A percentile compares a stretch with the other conserved stretches of the same genome.
Evolutionary conservation across 2,888 invertebrate species (phyloP).

Genomic region (Esperia sulphurella): DNA sequence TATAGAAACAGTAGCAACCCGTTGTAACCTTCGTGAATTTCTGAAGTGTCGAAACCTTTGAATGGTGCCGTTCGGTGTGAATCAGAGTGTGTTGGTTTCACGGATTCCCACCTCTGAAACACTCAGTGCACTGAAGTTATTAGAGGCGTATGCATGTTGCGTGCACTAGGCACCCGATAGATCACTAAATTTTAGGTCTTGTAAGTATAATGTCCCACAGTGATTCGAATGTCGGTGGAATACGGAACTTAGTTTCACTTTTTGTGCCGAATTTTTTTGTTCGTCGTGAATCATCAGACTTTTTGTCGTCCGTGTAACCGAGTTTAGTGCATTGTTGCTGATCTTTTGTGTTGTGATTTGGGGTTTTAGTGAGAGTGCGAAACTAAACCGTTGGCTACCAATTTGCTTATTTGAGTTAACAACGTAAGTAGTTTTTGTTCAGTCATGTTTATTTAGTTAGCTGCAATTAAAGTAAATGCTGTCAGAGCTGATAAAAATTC

Average conservation of each 20-base stretch:
- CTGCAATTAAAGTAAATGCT: not conserved
- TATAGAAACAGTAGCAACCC: conserved; percentile 13
- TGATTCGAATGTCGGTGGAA: conserved; percentile 3
- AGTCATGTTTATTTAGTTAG: not conserved
- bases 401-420: not conserved
- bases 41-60: conserved; percentile 62
- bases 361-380: not conserved
- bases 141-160: conserved; percentile 46
- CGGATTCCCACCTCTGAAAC: conserved; percentile 60
- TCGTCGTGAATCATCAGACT: not conserved
- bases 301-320: not conserved
- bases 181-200: conserved; percentile 3
- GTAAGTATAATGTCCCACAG: conserved; percentile 6
- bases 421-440: conserved; percentile 1
- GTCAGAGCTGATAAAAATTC: not conserved
- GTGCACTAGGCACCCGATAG: conserved; percentile 46
- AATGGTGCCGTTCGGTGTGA: conserved; percentile 49
- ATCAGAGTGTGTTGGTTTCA: conserved; percentile 63
- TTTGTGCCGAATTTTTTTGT: not conserved
- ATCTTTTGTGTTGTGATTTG: not conserved
- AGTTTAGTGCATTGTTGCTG: not conserved
- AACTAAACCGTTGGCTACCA: not conserved
- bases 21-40: conserved; percentile 53
- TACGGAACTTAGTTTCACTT: conserved; percentile 3
- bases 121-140: conserved; percentile 57